Evolutionary conservation across 2,888 invertebrate genomes (phyloP), one percentile per base, ranked within the genome.

Genomic region (Rhamnusium bicolor): DNA sequence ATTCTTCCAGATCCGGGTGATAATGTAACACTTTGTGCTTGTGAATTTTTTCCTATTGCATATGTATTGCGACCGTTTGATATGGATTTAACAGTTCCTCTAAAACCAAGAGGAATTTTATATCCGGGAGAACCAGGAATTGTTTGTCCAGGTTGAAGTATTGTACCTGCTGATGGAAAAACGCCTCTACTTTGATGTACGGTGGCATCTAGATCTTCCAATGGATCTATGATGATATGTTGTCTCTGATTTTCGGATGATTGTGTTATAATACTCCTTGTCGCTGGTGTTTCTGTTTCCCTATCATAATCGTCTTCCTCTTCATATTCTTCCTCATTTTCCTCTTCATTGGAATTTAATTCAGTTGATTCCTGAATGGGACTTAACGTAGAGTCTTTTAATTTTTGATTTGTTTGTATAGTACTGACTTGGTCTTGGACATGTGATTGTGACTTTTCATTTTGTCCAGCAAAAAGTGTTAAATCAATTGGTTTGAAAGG

Each of bases 81-180:
- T 5, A 92, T 90, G 0, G 93, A 92, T 70, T 88, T 87, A 58
- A 94, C 91, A 68, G 92, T 91, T 60, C 92, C 93, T 63, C 94
- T 90, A 67, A 93, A 91, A 73, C 95, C 92, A 74, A 90, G 84
- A 71, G 95, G 92, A 86, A 96, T 90, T 79, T 82, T 81, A 58
- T 78, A 92, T 67, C 92, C 91, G 72, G 92, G 90, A 79, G 92
- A 90, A 69, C 95, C 92, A 63, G 94, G 92, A 79, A 96, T 85
- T 71, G 90, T 86, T 81, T 93, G 90, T 12, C 94, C 94, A 0
- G 93, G 91, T 83, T 92, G 91, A 72, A 93, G 89, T 21, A 92
- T 86, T 83, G 90, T 91, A 60, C 90, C 91, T 79, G 90, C 90
- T 76, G 73, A 61, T 10, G 90, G 91, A 7, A 90, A 80, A 79